Percentiles rank a stretch among this genome's conserved stretches.
Conservation (phyloP, 2,113 vertebrate species). For the Collichthys lucidus region DNA sequence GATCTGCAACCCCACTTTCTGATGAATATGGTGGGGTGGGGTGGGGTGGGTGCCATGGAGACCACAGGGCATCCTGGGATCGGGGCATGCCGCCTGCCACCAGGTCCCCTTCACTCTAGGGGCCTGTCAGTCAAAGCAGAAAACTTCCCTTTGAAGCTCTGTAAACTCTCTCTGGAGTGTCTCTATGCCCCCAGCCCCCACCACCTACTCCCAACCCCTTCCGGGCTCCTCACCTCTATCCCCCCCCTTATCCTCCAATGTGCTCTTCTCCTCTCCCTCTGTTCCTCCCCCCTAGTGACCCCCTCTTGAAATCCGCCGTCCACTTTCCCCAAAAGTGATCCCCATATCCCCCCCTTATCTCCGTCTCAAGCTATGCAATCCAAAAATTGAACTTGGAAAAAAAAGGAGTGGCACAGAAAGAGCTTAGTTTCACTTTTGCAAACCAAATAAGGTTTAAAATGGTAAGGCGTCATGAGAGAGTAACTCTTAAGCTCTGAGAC, state of each 20-base stretch:
- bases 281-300: constrained; percentile 68
- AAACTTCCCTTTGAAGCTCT: constrained; percentile 81
- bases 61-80: constrained; percentile 77
- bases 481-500: constrained; percentile 79
- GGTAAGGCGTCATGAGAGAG: constrained; percentile 81
- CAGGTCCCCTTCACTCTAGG: constrained; percentile 77
- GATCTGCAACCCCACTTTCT: constrained; percentile 52
- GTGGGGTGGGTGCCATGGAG: constrained; percentile 63
- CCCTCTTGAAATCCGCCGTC: constrained; percentile 68
- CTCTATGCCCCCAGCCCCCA: constrained; percentile 46
- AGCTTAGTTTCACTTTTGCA: constrained; percentile 86
- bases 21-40: constrained; percentile 48
- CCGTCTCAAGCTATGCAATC: constrained; percentile 74
- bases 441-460: constrained; percentile 87
- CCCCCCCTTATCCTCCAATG: constrained; percentile 49
- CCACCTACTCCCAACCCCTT: constrained; percentile 50
- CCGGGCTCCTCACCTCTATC: constrained; percentile 65
- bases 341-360: constrained; percentile 80
- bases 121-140: constrained; percentile 75
- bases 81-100: constrained; percentile 60
- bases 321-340: constrained; percentile 78
- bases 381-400: constrained; percentile 71
- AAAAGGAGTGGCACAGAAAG: constrained; percentile 69
- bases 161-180: constrained; percentile 77
- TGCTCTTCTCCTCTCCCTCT: constrained; percentile 50